These are phyloP conservation scores for Pagetopsis macropterus DNA, from an alignment of 2,797 vertebrate genomes.

Conservation along the genomic window DNA sequence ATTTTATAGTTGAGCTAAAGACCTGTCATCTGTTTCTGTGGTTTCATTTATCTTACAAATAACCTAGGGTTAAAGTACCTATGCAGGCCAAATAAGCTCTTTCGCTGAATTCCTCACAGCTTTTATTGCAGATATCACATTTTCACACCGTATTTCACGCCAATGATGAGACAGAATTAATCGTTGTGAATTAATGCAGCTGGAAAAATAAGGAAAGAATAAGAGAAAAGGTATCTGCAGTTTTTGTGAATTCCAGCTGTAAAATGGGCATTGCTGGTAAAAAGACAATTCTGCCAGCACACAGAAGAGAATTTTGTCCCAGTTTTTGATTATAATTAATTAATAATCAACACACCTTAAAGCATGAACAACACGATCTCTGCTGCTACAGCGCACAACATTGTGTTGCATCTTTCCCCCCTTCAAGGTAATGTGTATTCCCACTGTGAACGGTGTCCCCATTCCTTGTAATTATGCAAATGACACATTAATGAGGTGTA, in stretches of 20 bases:
- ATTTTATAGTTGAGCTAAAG: constrained; percentile 90
- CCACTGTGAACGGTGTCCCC: constrained; percentile 81
- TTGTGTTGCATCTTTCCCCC: constrained; percentile 24
- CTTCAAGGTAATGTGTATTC: constrained; percentile 72
- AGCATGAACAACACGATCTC: constrained; percentile 39
- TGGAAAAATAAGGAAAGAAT: constrained; percentile 53
- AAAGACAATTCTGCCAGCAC: constrained; percentile 11
- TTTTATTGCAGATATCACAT: constrained; percentile 53
- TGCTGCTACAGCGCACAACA: constrained; percentile 30
- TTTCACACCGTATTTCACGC: constrained; percentile 62
- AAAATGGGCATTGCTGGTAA: constrained; percentile 13
- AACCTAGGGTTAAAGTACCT: constrained; percentile 83
- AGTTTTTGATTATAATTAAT: constrained; percentile 54
- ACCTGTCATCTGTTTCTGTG: constrained; percentile 88
- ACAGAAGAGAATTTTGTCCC: constrained; percentile 31
- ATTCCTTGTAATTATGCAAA: constrained; percentile 89
- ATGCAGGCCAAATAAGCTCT: constrained; percentile 72
- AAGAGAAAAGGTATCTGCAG: constrained; percentile 40
- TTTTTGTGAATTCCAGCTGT: constrained; percentile 42
- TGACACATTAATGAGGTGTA: constrained; percentile 88
- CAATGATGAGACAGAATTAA: constrained; percentile 58
- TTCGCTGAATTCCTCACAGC: constrained; percentile 52
- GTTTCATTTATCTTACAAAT: constrained; percentile 88
- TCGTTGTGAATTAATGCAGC: constrained; percentile 55
- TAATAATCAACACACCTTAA: constrained; percentile 44